Evolutionary conservation across 1,140 invertebrate species (phyloP), one percentile per base, ranked within the genome.

Genomic region (Cotesia vestalis): DNA sequence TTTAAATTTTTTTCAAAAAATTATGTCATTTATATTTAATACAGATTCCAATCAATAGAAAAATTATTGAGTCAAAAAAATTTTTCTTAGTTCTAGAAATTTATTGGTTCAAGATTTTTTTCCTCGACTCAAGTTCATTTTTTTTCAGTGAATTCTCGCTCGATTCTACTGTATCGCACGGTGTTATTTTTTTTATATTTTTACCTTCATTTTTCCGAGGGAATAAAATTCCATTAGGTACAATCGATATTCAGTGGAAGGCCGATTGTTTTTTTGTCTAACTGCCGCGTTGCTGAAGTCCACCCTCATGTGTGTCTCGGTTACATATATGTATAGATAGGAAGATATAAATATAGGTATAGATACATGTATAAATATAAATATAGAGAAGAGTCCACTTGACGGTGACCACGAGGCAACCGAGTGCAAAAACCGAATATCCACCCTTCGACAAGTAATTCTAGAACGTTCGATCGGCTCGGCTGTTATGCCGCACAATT

Each of bases 381-480:
- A 46, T 6, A 46, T 46, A 46, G 53, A 57, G 53, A 20, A 17
- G 17, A 59, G 57, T 20, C 17, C 17, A 59, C 8, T 59, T 59
- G 57, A 8, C 57, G 20, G 57, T 8, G 9, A 69, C 59, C 59
- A 64, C 69, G 36, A 55, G 35, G 69, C 38, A 34, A 71, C 60
- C 60, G 27, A 40, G 27, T 12, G 36, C 40, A 71, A 71, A 64
- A 71, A 63, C 57, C 60, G 59, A 71, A 71, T 71, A 70, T 62
- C 68, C 68, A 71, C 60, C 63, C 62, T 72, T 64, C 12, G 63
- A 46, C 71, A 34, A 66, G 63, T 66, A 66, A 72, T 72, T 72
- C 14, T 36, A 64, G 11, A 72, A 51, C 63, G 27, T 66, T 72
- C 63, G 63, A 72, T 72, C 71, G 63, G 46, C 46, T 59, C 36